These are phyloP conservation scores for Platerodrilus igneus DNA, from an alignment of 2,888 invertebrate genomes.

Conservation along the genomic window DNA sequence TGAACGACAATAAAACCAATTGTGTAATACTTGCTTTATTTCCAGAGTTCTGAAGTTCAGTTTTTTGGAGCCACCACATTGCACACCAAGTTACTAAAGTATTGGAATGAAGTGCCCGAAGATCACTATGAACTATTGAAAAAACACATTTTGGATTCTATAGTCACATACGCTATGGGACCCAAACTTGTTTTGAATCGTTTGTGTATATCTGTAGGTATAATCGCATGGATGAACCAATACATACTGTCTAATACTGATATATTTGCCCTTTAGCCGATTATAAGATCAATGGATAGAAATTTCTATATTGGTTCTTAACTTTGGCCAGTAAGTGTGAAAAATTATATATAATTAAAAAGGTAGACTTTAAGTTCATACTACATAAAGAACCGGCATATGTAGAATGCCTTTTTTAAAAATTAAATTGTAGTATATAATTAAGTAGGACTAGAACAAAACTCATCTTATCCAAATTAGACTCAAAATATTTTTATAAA, in stretches of 20 bases:
- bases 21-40: constrained; percentile 27
- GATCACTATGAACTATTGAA: constrained; percentile 73
- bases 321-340: too few species aligned
- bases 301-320: too few species aligned
- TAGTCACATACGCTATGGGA: constrained; percentile 71
- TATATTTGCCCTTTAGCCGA: constrained; percentile 2
- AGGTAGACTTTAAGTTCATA: too few species aligned
- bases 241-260: not conserved
- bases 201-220: constrained; percentile 79
- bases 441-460: too few species aligned
- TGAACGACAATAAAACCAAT: constrained; percentile 1
- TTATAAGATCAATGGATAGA: constrained; percentile 3
- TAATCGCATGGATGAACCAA: not conserved
- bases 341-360: too few species aligned
- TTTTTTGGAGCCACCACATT: constrained; percentile 91
- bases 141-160: constrained; percentile 70
- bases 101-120: constrained; percentile 81
- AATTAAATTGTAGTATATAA: too few species aligned
- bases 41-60: constrained; percentile 81
- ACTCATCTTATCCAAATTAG: too few species aligned
- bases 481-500: too few species aligned
- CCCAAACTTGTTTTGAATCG: constrained; percentile 83
- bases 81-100: constrained; percentile 81
- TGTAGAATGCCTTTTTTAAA: too few species aligned
- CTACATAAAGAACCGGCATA: too few species aligned